Evolutionary conservation across 1,140 invertebrate genomes (phyloP), one percentile per base, ranked within the genome.

Genomic region (Drosophila kohkoa): DNA sequence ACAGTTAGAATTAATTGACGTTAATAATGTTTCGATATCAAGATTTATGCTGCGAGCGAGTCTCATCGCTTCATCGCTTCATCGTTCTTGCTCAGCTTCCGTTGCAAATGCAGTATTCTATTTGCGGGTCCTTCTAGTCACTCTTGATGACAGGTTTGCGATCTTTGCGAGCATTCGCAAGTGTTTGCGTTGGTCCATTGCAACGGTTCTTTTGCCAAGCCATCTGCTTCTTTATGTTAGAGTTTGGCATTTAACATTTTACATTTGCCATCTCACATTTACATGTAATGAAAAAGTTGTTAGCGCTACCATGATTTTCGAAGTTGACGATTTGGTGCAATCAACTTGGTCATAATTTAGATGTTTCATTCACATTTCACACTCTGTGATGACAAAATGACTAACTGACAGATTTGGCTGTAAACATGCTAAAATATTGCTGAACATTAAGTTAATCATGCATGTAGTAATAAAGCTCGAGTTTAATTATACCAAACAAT

Each of bases 1-100:
- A 89, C 83, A 88, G 83, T 87, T 87, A 75, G 77, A 89, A 87
- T 87, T 87, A 87, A 87, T 83, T 87, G 83, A 87, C 83, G 85
- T 87, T 89, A 87, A 87, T 87, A 87, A 87, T 87, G 83, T 83
- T 77, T 63, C 85, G 70, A 87, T 87, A 87, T 89, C 85, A 63
- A 89, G 83, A 87, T 83, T 77, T 67, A 67, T 52, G 63, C 60
- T 30, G 10, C 13, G 38, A 58, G 63, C 45, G 20, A 41, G 25
- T 25, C 54, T 41, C 54, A 38, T 16, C 20, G 25, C 52, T 3
- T 41, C 54, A 38, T 16, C 20, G 25, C 52, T 3, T 45, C 45
- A 52, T 43, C 25, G 41, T 54, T 52, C 7, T 64, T 2, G 46
- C 38, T 25, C 3, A 25, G 59, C 68, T 73, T 57, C 80, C 59